These are phyloP conservation scores for Egretta garzetta DNA, from an alignment of 2,113 vertebrate species.

Conservation along the genomic window DNA sequence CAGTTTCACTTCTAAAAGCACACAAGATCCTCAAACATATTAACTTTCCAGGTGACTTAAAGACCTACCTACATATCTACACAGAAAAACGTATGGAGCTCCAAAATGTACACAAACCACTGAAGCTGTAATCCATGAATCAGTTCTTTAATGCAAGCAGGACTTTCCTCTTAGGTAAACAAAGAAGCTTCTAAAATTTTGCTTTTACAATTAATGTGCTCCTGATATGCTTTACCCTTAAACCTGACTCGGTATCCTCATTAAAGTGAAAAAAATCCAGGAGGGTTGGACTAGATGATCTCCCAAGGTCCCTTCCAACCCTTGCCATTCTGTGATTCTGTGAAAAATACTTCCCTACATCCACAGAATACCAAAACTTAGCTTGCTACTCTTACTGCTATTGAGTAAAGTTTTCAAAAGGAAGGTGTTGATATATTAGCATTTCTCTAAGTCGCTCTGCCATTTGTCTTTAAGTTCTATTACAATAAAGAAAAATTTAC, in stretches of 20 bases:
- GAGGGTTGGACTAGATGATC: too few relatives aligned
- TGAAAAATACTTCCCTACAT: neutral
- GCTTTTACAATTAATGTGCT: neutral
- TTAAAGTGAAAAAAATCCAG: neutral
- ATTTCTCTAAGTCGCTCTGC: neutral
- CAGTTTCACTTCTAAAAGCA: neutral
- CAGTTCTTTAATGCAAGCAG: neutral
- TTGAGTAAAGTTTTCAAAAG: neutral
- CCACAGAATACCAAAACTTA: neutral
- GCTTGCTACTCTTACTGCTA: neutral
- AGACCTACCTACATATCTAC: neutral
- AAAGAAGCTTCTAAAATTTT: neutral
- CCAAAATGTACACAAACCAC: neutral
- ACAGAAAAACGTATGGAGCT: neutral
- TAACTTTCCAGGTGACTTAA: neutral
- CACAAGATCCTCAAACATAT: neutral
- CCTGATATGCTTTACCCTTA: neutral
- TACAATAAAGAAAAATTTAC: neutral
- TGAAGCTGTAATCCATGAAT: neutral
- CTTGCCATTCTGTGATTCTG: too few relatives aligned
- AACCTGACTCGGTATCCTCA: neutral
- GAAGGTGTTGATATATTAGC: neutral
- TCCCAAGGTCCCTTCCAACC: too few relatives aligned
- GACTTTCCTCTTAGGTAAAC: neutral
- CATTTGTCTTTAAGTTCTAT: neutral